A percentile compares a stretch with the other conserved stretches of the same genome.
Evolutionary conservation across 2,113 vertebrate species (phyloP).

Genomic region (Phaethon lepturus): DNA sequence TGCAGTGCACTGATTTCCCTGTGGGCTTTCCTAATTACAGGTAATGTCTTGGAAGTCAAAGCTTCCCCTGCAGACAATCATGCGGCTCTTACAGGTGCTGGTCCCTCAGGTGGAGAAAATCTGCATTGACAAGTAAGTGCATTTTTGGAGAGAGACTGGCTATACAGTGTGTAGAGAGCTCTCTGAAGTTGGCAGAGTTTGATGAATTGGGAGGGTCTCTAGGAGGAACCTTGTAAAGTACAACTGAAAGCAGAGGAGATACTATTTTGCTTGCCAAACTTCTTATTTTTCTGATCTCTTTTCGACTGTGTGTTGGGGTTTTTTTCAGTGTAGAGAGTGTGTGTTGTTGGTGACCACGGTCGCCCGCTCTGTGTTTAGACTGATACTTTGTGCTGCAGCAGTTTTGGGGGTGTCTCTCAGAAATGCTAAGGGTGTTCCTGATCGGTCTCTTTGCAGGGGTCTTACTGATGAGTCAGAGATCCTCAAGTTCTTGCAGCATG

Average conservation of each 20-base stretch:
- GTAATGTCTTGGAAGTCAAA: slow-evolving; percentile 96
- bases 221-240: neutral
- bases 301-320: neutral
- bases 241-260: neutral
- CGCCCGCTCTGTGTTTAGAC: neutral
- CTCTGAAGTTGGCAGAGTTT: neutral
- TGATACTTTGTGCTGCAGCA: neutral
- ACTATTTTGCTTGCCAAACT: neutral
- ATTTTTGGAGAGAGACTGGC: neutral
- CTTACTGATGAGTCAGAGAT: slow-evolving; percentile 97
- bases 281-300: neutral
- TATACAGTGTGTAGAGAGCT: neutral
- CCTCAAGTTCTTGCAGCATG: slow-evolving; percentile 95
- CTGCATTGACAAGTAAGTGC: slow-evolving; percentile 95
- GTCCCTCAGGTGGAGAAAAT: slow-evolving; percentile 99
- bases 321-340: neutral
- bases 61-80: slow-evolving; percentile 96
- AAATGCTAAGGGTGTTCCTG: neutral
- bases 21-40: slow-evolving; percentile 59
- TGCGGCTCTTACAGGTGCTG: slow-evolving; percentile 94
- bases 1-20: neutral
- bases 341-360: rapidly evolving
- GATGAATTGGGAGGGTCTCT: neutral
- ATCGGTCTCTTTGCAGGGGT: slow-evolving; percentile 77
- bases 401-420: neutral